These are phyloP conservation scores for Stictonetta naevosa DNA, from an alignment of 2,113 vertebrate species.

Conservation along the genomic window DNA sequence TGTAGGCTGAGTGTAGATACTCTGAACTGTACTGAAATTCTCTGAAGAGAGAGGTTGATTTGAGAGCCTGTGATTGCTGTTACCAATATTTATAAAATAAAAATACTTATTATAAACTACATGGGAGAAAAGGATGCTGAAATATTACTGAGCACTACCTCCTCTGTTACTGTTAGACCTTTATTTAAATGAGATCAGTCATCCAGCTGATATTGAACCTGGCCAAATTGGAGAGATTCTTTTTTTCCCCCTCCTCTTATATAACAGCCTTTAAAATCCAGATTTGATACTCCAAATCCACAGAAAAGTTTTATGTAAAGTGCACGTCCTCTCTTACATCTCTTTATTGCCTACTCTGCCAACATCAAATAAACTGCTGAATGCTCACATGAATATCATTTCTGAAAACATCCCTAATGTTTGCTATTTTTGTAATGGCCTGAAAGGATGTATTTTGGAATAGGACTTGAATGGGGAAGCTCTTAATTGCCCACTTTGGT, in stretches of 20 bases:
- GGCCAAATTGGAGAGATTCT: background rate
- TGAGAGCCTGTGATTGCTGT: background rate
- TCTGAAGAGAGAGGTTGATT: background rate
- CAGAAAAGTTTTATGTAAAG: background rate
- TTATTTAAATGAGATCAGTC: slow-evolving; percentile 21
- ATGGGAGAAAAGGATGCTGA: background rate
- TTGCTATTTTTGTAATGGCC: background rate
- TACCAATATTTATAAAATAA: slow-evolving; percentile 5
- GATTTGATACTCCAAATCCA: background rate
- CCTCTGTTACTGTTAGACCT: slow-evolving; percentile 6
- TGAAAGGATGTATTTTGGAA: background rate
- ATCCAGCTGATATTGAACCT: background rate
- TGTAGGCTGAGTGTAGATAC: background rate
- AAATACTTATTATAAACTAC: background rate
- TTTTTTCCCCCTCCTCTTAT: background rate
- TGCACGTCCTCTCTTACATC: background rate
- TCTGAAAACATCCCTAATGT: background rate
- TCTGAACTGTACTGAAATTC: background rate
- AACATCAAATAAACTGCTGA: background rate
- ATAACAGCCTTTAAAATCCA: slow-evolving; percentile 13
- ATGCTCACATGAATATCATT: background rate
- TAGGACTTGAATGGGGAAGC: background rate
- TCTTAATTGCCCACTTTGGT: background rate
- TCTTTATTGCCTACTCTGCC: background rate
- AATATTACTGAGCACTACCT: background rate